phyloP scores from a whole-genome alignment of 2,113 vertebrate species.

The Microcebus griseorufus region DNA sequence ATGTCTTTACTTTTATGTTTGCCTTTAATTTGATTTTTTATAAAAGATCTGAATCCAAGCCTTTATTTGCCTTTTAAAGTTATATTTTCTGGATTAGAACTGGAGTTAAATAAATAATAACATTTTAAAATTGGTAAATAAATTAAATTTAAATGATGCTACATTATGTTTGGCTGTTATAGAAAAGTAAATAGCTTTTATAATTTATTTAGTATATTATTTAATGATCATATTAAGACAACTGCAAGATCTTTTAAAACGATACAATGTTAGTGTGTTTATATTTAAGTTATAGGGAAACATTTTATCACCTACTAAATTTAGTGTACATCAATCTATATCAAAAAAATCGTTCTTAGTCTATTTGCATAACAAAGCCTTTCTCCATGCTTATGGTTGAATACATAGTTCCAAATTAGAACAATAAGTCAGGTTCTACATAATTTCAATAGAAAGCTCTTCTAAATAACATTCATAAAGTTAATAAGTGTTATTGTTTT shows the following conservation, averaged over 20 bases:
- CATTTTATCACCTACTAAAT: neutral
- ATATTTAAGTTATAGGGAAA: neutral
- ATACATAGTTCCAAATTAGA: neutral
- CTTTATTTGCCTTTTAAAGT: neutral
- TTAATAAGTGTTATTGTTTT: constrained; percentile 14
- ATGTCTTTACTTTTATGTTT: neutral
- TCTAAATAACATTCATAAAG: neutral
- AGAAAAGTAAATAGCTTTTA: neutral
- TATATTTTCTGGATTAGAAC: neutral
- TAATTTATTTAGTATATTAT: neutral
- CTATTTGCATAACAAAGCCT: neutral
- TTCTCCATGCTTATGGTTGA: neutral
- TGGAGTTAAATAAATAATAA: neutral
- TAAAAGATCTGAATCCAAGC: neutral
- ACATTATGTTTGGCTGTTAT: neutral
- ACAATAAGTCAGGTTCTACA: neutral
- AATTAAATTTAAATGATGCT: neutral
- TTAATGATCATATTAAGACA: neutral
- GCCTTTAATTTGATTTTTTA: neutral
- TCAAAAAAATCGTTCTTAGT: neutral
- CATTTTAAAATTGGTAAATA: neutral
- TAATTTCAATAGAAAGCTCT: neutral
- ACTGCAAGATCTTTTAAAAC: neutral
- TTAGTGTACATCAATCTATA: neutral
- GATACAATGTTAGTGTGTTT: neutral